phyloP scores from a whole-genome alignment of 2,888 invertebrate genomes.

The Philereme vetulata region DNA sequence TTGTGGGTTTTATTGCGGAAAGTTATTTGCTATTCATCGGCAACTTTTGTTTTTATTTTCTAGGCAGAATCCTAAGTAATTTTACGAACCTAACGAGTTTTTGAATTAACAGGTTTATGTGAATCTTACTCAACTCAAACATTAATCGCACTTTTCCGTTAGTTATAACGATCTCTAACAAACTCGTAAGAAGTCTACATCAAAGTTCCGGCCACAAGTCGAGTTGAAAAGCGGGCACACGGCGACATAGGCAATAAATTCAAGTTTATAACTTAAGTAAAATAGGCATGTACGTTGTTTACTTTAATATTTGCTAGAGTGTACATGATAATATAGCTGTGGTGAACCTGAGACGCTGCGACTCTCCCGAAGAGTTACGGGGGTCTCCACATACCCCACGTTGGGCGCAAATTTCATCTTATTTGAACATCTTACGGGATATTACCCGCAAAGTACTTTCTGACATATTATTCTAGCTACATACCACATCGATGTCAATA shows the following conservation, averaged over 20 bases:
- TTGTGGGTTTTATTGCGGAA: slow-evolving; percentile 41
- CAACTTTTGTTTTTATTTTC: slow-evolving; percentile 23
- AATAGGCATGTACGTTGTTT: slow-evolving; percentile 68
- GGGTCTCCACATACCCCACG: slow-evolving; percentile 53
- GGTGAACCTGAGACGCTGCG: slow-evolving; percentile 69
- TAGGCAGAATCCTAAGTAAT: slow-evolving; percentile 9
- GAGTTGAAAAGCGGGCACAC: slow-evolving; percentile 42
- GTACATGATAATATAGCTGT: slow-evolving; percentile 67
- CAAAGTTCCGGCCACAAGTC: slow-evolving; percentile 48
- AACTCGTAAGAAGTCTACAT: slow-evolving; percentile 40
- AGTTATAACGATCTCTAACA: slow-evolving; percentile 32
- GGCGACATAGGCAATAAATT: slow-evolving; percentile 56
- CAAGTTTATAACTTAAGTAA: slow-evolving; percentile 61
- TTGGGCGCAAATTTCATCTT: slow-evolving; percentile 67
- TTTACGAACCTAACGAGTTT: slow-evolving; percentile 24
- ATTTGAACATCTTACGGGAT: slow-evolving; percentile 62
- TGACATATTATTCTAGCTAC: slow-evolving; percentile 24
- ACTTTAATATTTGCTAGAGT: slow-evolving; percentile 66
- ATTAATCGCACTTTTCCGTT: slow-evolving; percentile 32
- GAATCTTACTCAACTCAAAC: slow-evolving; percentile 27
- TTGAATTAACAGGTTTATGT: slow-evolving; percentile 16
- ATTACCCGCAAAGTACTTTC: slow-evolving; percentile 50
- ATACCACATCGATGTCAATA: too few species aligned
- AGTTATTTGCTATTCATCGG: slow-evolving; percentile 40
- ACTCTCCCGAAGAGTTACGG: slow-evolving; percentile 55